Conservation (phyloP, 2,113 vertebrate species). For the Melanotaenia duboulayi region DNA sequence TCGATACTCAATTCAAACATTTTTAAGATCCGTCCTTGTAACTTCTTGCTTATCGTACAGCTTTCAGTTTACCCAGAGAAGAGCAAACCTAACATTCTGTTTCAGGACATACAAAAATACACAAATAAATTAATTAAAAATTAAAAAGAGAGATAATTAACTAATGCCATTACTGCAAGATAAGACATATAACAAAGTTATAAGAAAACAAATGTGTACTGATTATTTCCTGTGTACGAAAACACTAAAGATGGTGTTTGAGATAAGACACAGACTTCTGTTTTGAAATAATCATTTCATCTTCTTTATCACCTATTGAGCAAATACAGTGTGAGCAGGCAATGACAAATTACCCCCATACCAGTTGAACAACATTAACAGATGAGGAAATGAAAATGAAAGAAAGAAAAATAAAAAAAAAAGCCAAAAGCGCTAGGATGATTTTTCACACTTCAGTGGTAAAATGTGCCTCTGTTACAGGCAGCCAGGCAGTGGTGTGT, state of each 20-base stretch:
- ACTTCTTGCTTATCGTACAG: neutral
- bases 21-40: neutral
- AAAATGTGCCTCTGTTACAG: constrained; percentile 45
- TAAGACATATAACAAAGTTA: neutral
- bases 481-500: neutral
- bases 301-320: neutral
- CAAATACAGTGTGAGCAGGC: constrained; percentile 19
- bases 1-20: neutral
- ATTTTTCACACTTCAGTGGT: constrained; percentile 45
- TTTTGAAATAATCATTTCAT: neutral
- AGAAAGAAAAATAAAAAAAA: neutral
- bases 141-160: too few species aligned
- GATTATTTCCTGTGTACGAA: neutral
- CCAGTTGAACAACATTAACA: constrained; percentile 1
- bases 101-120: too few species aligned
- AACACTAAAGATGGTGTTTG: neutral
- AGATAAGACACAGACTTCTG: neutral
- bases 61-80: neutral
- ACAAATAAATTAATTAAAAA: too few species aligned
- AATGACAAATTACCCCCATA: neutral
- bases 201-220: constrained; percentile 16
- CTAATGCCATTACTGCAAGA: neutral
- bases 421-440: neutral
- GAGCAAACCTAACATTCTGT: too few species aligned
- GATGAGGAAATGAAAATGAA: constrained; percentile 39